Percentiles rank a stretch among this genome's conserved stretches.
These are phyloP conservation scores for Itoplectis maculator DNA, from an alignment of 2,888 invertebrate species.

Conservation along the genomic window DNA sequence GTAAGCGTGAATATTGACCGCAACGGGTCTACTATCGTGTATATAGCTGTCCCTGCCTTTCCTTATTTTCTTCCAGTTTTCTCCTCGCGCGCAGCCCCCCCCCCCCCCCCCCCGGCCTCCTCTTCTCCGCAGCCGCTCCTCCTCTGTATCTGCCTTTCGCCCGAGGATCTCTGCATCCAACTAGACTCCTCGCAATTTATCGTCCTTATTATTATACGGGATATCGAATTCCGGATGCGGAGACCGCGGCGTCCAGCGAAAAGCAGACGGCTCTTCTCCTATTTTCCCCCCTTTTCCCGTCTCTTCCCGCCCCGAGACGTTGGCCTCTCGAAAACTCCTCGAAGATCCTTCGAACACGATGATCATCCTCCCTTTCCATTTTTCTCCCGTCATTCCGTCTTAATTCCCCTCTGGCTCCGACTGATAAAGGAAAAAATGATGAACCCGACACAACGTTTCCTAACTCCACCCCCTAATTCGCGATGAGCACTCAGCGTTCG, in stretches of 20 bases:
- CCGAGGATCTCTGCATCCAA: neutral
- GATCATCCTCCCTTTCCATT: neutral
- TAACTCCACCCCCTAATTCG: neutral
- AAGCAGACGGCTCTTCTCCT: neutral
- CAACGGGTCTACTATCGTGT: no score
- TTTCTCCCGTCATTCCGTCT: neutral
- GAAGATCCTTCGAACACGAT: neutral
- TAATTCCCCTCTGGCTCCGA: slow-evolving; percentile 9
- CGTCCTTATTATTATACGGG: slow-evolving; percentile 64
- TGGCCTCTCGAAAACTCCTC: neutral
- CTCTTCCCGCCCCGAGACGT: neutral
- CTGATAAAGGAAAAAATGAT: slow-evolving; percentile 8
- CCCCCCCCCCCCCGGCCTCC: no score
- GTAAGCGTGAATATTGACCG: slow-evolving; percentile 1
- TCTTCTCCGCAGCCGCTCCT: slow-evolving; percentile 3
- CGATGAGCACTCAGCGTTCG: neutral
- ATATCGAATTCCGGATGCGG: slow-evolving; percentile 49
- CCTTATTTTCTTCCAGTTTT: neutral
- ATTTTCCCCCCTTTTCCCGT: neutral
- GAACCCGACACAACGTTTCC: neutral
- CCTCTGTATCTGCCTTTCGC: slow-evolving; percentile 22
- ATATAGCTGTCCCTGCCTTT: neutral
- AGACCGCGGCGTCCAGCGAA: slow-evolving; percentile 20
- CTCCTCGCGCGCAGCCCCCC: no score
- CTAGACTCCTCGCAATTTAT: slow-evolving; percentile 60